Evolutionary conservation across 2,113 vertebrate species (phyloP).

Genomic region (Rattus norvegicus): DNA sequence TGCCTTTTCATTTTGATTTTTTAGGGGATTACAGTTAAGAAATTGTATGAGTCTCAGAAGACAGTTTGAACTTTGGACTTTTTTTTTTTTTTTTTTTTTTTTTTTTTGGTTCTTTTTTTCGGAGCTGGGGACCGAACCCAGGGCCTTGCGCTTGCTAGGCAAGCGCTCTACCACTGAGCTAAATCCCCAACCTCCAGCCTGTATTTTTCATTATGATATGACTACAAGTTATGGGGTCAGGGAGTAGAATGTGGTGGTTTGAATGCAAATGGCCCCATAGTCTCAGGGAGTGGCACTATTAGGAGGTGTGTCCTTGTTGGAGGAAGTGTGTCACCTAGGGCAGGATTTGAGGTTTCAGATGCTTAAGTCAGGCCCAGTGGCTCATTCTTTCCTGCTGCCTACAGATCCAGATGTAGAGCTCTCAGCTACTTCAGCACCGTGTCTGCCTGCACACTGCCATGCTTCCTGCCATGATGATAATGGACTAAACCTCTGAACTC

Average conservation of each 20-base stretch:
- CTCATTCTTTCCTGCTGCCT: not conserved
- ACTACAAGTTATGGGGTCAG: not conserved
- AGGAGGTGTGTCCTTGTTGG: not conserved
- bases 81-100: too few species aligned
- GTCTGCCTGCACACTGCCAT: not conserved
- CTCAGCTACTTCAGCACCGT: not conserved
- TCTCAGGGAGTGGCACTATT: not conserved
- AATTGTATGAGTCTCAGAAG: not conserved
- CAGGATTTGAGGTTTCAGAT: not conserved
- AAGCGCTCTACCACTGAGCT: too few species aligned
- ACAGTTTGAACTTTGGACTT: not conserved
- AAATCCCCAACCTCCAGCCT: too few species aligned
- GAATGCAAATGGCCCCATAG: not conserved
- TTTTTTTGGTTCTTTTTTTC: too few species aligned
- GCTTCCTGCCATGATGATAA: not conserved
- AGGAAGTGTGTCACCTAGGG: not conserved
- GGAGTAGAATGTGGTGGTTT: not conserved
- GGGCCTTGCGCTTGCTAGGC: too few species aligned
- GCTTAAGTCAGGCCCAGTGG: not conserved
- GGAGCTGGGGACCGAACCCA: too few species aligned
- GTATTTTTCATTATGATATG: not conserved
- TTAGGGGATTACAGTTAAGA: not conserved
- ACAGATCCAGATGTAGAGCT: not conserved
- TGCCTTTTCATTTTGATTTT: not conserved
- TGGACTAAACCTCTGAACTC: not conserved